phyloP scores from a whole-genome alignment of 2,113 vertebrate genomes.

The Anarrhichthys ocellatus region DNA sequence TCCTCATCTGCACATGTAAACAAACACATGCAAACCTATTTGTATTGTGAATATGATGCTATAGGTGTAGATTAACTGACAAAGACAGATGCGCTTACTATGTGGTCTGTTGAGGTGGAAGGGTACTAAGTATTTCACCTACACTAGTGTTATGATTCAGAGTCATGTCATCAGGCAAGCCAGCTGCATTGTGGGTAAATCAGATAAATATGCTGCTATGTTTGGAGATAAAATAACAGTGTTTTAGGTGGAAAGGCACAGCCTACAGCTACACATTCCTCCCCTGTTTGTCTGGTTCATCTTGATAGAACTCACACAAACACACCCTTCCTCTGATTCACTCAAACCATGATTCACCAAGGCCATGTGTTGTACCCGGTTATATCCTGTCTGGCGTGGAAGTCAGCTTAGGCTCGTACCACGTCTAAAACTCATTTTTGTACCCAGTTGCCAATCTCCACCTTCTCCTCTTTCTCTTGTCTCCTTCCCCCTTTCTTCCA shows the following conservation, averaged over 20 bases:
- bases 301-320: slow-evolving; percentile 21
- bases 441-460: slow-evolving; percentile 10
- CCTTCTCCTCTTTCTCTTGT: slow-evolving; percentile 6
- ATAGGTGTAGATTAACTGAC: neutral
- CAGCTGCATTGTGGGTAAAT: slow-evolving; percentile 9
- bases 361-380: neutral
- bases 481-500: slow-evolving; percentile 13
- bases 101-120: neutral
- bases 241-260: slow-evolving; percentile 36
- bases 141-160: neutral
- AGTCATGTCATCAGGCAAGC: slow-evolving; percentile 47
- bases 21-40: slow-evolving; percentile 7
- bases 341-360: slow-evolving; percentile 45
- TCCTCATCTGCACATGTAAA: neutral
- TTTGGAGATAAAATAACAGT: slow-evolving; percentile 10
- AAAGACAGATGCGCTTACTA: neutral
- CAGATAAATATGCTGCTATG: slow-evolving; percentile 4
- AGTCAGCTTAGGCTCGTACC: slow-evolving; percentile 24
- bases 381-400: neutral
- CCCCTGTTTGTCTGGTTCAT: slow-evolving; percentile 33
- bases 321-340: slow-evolving; percentile 57
- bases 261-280: slow-evolving; percentile 66
- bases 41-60: neutral
- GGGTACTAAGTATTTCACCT: neutral
- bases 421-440: slow-evolving; percentile 16